These are phyloP conservation scores for Tyrophagus putrescentiae DNA, from an alignment of 1,140 invertebrate genomes.

Conservation along the genomic window DNA sequence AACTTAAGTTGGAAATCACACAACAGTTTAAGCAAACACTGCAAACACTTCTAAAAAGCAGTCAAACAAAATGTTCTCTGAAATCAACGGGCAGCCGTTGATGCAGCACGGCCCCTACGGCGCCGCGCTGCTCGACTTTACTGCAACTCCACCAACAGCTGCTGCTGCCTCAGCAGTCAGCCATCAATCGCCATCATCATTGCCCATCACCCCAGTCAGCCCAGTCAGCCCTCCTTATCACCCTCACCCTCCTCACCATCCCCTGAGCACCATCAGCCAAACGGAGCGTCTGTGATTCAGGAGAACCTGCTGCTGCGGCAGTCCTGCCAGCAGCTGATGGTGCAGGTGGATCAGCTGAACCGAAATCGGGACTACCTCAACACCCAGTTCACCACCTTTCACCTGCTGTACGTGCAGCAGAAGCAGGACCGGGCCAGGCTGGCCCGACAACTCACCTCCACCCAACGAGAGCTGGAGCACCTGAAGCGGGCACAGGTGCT, in stretches of 20 bases:
- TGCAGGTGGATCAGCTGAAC: neutral
- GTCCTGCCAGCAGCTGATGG: neutral
- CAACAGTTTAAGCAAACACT: too few relatives aligned
- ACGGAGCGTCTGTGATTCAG: neutral
- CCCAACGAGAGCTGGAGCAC: slow-evolving; percentile 7
- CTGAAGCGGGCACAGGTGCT: too few relatives aligned
- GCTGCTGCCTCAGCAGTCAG: too few relatives aligned
- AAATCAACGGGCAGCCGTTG: neutral
- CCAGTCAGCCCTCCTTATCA: too few relatives aligned
- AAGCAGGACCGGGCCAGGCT: neutral
- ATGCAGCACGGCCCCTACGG: neutral
- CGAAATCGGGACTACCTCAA: neutral
- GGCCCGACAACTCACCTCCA: neutral
- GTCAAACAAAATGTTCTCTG: neutral
- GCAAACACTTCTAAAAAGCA: neutral
- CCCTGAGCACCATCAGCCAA: neutral
- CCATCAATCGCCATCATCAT: too few relatives aligned
- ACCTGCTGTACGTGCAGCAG: neutral
- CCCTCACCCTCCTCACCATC: too few relatives aligned
- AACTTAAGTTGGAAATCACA: too few relatives aligned
- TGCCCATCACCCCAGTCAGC: too few relatives aligned
- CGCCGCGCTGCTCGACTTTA: neutral
- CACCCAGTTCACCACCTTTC: neutral
- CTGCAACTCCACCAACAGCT: too few relatives aligned
- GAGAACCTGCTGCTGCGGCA: neutral